Evolutionary conservation across 2,113 vertebrate species (phyloP).

Genomic region (Pantherophis guttatus): DNA sequence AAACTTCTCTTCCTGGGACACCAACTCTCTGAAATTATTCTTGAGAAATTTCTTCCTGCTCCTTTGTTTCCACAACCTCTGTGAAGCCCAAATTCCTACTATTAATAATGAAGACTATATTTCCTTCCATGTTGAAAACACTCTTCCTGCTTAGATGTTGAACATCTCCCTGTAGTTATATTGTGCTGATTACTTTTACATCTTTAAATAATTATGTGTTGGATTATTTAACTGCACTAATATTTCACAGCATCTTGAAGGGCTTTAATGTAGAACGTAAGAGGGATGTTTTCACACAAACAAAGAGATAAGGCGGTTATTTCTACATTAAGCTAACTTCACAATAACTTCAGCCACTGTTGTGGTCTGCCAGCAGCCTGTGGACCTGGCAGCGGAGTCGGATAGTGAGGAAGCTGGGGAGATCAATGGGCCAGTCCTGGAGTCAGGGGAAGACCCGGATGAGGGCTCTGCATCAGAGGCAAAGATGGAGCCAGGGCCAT

Average conservation of each 20-base stretch:
- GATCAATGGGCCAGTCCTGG: no score
- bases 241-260: background rate
- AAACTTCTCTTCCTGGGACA: background rate
- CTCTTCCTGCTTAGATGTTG: background rate
- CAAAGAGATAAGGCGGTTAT: background rate
- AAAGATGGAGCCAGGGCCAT: no score
- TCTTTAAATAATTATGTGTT: background rate
- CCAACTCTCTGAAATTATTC: background rate
- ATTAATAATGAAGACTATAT: background rate
- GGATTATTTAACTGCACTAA: background rate
- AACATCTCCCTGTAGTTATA: background rate
- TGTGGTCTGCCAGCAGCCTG: no score
- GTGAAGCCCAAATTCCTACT: background rate
- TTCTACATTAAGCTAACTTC: background rate
- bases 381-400: no score
- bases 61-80: background rate
- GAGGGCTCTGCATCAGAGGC: no score
- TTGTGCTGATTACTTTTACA: background rate
- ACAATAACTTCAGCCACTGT: background rate
- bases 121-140: background rate
- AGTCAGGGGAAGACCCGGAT: no score
- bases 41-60: background rate
- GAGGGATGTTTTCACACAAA: background rate
- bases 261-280: background rate
- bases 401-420: no score